A percentile compares a stretch with the other conserved stretches of the same genome.
These are phyloP conservation scores for Prunella himalayana DNA, from an alignment of 2,113 vertebrate genomes.

Conservation along the genomic window DNA sequence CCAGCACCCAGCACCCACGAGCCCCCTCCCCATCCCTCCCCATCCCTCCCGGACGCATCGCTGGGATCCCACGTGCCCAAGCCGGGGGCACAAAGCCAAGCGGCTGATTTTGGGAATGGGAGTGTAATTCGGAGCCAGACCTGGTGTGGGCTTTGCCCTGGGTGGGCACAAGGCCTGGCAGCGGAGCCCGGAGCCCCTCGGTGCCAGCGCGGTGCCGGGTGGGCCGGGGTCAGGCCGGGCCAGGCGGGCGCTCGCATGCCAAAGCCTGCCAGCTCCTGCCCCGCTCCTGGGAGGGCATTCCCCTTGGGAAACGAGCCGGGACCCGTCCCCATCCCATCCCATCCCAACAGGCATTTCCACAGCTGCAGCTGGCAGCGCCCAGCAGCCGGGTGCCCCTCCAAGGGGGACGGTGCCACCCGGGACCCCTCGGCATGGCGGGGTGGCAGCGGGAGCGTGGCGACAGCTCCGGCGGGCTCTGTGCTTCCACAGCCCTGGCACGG, in stretches of 20 bases:
- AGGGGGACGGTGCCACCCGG: background rate
- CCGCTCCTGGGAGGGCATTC: background rate
- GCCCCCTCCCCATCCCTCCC: background rate
- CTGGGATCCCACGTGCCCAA: background rate
- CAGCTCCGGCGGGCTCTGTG: background rate
- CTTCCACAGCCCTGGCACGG: background rate
- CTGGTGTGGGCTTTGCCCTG: background rate
- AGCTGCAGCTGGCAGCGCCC: background rate
- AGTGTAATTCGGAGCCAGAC: background rate
- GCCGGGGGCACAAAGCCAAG: background rate
- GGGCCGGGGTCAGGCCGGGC: background rate
- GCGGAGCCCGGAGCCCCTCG: background rate
- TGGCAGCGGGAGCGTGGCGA: background rate
- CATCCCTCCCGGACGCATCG: background rate
- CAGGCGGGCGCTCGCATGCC: background rate
- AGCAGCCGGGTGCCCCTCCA: fast-evolving
- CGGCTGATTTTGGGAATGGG: background rate
- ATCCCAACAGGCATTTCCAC: background rate
- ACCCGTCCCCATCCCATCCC: background rate
- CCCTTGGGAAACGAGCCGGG: background rate
- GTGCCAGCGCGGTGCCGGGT: background rate
- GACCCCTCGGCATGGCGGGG: fast-evolving
- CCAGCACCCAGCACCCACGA: fast-evolving
- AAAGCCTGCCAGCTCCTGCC: background rate
- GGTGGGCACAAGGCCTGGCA: background rate